phyloP scores from a whole-genome alignment of 1,140 invertebrate species.

The Cydia pomonella region DNA sequence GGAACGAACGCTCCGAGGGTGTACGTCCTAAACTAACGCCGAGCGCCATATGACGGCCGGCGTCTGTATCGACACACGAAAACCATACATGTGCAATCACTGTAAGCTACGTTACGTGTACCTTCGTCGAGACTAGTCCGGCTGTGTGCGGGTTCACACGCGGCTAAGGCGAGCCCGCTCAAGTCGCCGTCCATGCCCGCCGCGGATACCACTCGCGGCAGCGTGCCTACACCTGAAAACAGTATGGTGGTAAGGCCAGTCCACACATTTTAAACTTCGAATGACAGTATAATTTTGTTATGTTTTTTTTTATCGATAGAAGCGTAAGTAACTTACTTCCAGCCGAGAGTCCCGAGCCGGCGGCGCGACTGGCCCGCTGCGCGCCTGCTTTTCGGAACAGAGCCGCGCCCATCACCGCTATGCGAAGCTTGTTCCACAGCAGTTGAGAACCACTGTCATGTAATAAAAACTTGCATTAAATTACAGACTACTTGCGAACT shows the following conservation, averaged over 20 bases:
- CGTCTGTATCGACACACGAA: neutral
- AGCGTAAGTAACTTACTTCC: conserved; percentile 23
- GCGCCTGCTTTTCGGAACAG: conserved; percentile 89
- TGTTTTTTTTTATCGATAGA: neutral
- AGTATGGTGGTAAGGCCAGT: neutral
- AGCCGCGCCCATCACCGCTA: conserved; percentile 95
- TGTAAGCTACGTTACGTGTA: conserved; percentile 39
- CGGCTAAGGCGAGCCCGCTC: conserved; percentile 54
- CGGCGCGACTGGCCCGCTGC: conserved; percentile 52
- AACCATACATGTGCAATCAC: neutral
- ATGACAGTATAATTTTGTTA: too few relatives aligned
- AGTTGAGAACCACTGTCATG: conserved; percentile 84
- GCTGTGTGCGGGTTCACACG: conserved; percentile 66
- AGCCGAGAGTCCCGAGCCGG: conserved; percentile 34
- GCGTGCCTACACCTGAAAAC: conserved; percentile 58
- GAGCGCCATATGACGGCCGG: too few relatives aligned
- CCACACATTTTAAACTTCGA: conserved; percentile 30
- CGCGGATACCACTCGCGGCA: conserved; percentile 64
- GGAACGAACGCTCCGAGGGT: too few relatives aligned
- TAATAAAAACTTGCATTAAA: conserved; percentile 25
- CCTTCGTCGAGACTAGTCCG: conserved; percentile 76
- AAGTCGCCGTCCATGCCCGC: conserved; percentile 59
- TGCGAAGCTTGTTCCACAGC: conserved; percentile 96
- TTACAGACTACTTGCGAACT: neutral
- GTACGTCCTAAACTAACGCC: too few relatives aligned